These are phyloP conservation scores for Catharus ustulatus DNA, from an alignment of 2,797 vertebrate genomes.

Conservation along the genomic window DNA sequence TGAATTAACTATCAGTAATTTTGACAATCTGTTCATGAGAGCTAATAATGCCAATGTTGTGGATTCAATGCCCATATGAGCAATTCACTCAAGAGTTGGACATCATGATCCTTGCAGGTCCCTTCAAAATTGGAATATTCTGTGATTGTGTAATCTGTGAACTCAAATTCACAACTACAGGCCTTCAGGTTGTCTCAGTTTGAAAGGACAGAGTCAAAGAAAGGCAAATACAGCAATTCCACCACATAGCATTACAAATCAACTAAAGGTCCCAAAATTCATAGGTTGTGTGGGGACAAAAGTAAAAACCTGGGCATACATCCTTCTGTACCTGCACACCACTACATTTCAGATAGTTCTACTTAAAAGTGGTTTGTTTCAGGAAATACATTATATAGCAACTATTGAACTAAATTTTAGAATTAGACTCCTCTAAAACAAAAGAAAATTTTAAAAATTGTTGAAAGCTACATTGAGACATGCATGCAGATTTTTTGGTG, in stretches of 20 bases:
- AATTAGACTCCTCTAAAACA: not conserved
- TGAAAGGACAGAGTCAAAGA: not conserved
- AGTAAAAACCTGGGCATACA: not conserved
- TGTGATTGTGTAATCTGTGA: not conserved
- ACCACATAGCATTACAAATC: not conserved
- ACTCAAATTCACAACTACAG: not conserved
- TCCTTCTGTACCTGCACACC: not conserved
- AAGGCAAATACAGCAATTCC: not conserved
- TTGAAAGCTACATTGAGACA: not conserved
- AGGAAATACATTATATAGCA: not conserved
- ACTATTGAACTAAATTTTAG: not conserved
- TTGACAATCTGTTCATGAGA: not conserved
- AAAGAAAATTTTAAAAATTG: not conserved
- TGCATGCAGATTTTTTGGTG: not conserved
- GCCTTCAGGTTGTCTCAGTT: not conserved
- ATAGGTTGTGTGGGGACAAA: not conserved
- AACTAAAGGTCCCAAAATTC: not conserved
- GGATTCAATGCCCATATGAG: not conserved
- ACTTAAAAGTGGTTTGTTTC: not conserved
- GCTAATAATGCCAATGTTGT: no score
- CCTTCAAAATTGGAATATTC: not conserved
- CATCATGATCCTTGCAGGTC: no score
- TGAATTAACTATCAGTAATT: not conserved
- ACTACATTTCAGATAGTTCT: not conserved
- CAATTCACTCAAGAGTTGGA: not conserved